Conservation (phyloP, 1,140 invertebrate genomes). For the Nomia melanderi region DNA sequence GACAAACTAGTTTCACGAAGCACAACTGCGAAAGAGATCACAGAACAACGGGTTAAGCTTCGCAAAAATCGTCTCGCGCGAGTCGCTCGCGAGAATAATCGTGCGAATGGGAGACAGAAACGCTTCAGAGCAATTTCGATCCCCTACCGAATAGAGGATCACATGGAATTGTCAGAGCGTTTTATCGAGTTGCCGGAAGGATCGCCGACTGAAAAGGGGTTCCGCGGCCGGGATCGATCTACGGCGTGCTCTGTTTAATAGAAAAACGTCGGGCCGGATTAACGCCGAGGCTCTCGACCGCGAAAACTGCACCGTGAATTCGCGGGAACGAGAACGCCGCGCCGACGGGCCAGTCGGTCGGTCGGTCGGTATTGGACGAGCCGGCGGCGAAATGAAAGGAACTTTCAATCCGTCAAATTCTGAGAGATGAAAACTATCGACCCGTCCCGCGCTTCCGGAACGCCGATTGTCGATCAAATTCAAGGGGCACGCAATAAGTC, state of each 20-base stretch:
- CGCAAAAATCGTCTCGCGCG: no score
- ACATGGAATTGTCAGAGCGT: no score
- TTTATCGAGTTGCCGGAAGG: no score
- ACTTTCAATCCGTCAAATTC: slow-evolving; percentile 36
- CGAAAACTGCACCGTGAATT: slow-evolving; percentile 28
- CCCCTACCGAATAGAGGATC: no score
- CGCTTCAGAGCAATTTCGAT: no score
- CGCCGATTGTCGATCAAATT: slow-evolving; percentile 15
- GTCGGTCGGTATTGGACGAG: neutral
- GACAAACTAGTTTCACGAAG: no score
- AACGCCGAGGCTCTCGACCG: slow-evolving; percentile 3
- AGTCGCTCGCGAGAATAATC: no score
- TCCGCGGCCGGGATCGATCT: neutral
- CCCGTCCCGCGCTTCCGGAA: neutral
- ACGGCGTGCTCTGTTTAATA: neutral
- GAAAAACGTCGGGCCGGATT: slow-evolving; percentile 24
- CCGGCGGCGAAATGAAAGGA: slow-evolving; percentile 8
- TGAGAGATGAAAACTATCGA: slow-evolving; percentile 24
- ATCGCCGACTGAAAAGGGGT: neutral
- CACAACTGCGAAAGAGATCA: no score
- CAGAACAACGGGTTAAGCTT: no score
- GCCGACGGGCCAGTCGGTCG: neutral
- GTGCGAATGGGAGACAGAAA: no score
- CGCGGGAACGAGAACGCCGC: neutral
- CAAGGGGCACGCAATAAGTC: neutral